Base-by-base conservation (phyloP, 1,140 invertebrate species). In the Drosophila equinoxialis region DNA sequence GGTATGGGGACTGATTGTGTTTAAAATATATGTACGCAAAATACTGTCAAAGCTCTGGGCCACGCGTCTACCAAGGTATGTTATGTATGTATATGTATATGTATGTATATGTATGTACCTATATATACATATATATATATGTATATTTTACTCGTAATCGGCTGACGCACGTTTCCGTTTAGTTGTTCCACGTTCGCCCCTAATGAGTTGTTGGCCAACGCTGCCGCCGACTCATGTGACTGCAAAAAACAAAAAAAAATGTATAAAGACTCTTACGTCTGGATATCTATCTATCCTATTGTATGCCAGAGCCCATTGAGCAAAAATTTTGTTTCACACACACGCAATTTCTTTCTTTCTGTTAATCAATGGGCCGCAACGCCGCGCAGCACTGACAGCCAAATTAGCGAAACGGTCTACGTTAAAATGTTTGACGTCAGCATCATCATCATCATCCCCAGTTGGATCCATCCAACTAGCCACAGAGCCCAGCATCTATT, bases 161-260 rank as follows among this genome's bases (percentile, higher is more conserved):
- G 41, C 74, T 85, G 81, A 85, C 82, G 82, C 82, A 81, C 70
- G 70, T 79, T 79, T 70, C 78, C 76, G 76, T 26, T 75, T 63
- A 20, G 45, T 51, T 30, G 61, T 64, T 68, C 54, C 60, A 42
- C 60, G 61, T 64, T 58, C 54, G 64, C 23, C 62, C n/a, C 59
- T 72, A 81, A 81, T 81, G 79, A 76, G 70, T 68, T 73, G 59
- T 51, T 51, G 65, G 30, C 30, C 30, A 30, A 30, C 6, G 30
- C 30, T 37, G 68, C 51, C 66, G 68, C 76, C 62, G 68, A 72
- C 81, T 90, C 85, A 90, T 90, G 86, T 90, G 80, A 83, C 74
- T 70, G 45, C 10, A 13, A 39, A 39, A 39, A 10, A 11, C 13
- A 39, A 39, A 62, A 68, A 65, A 76, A 37, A 17, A 14, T 17